Evolutionary conservation across 2,888 invertebrate genomes (phyloP), one percentile per base, ranked within the genome.

Genomic region (Apodemia duryi): DNA sequence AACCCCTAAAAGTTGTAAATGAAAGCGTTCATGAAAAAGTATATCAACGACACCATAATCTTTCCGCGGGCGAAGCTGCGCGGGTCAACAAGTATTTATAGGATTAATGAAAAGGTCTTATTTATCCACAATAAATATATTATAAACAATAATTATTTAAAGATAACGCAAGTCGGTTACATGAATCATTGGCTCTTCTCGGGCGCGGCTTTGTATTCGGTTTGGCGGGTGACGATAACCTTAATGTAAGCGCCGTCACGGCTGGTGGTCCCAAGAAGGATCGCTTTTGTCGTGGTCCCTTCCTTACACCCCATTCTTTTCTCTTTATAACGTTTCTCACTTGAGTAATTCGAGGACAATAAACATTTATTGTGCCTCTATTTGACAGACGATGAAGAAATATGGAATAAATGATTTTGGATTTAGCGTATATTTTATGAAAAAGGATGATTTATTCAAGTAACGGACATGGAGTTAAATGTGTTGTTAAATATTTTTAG

Each of bases 211-310:
- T 88, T 89, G 87, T 88, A 84, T 87, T 88, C 86, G 80, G 90
- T 89, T 91, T 90, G 90, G 90, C 83, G 86, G 85, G 81, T 86
- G 86, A 86, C 86, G 91, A 91, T 91, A 91, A 90, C 90, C 90
- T 85, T 91, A 91, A 91, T 91, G 90, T 91, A 91, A 88, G 91
- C 91, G 87, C 74, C 86, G 90, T 86, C 90, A 91, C 88, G 89
- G 88, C 85, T 85, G 88, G 86, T 85, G 88, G 88, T 85, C 88
- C 84, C 80, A 81, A 88, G 89, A 91, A 88, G 85, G 88, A 90
- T 90, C 83, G 88, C 88, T 84, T 88, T 90, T 89, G 90, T 89
- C 87, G 84, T 79, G 80, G 88, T 85, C 88, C 86, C 86, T 87
- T 88, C 87, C 85, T 80, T 77, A 80, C 84, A 80, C 80, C 76